phyloP scores from a whole-genome alignment of 2,888 invertebrate species.

The Polietes domitor region DNA sequence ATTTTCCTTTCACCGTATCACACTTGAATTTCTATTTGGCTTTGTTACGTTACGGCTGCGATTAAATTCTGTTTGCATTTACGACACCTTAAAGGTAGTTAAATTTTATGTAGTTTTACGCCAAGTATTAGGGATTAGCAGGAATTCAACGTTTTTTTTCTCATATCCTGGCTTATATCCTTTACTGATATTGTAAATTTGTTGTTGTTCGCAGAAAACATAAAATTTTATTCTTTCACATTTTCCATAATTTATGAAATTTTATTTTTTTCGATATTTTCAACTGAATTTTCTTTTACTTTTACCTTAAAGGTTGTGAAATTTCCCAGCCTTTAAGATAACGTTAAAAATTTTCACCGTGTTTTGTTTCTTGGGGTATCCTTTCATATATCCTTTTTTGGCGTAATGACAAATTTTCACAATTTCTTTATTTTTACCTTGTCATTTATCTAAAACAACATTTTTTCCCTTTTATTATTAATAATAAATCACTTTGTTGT shows the following conservation, averaged over 20 bases:
- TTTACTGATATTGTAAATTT: neutral
- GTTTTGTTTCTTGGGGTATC: no score
- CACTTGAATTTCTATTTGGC: no score
- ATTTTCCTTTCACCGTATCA: neutral
- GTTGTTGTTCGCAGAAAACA: no score
- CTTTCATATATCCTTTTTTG: no score
- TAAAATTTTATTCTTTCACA: no score
- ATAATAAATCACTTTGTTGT: neutral
- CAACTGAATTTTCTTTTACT: neutral
- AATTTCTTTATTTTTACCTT: neutral
- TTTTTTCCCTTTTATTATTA: neutral
- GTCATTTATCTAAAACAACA: neutral
- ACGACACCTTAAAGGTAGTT: conserved; percentile 2
- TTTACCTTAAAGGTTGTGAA: neutral
- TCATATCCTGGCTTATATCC: conserved; percentile 18
- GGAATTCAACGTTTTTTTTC: neutral
- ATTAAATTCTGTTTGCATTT: neutral
- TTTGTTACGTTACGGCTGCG: no score
- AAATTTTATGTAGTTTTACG: neutral
- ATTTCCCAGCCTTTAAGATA: neutral
- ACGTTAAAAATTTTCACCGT: no score
- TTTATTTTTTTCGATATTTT: no score
- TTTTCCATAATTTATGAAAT: no score
- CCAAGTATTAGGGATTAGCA: neutral
- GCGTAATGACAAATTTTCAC: neutral